A percentile compares a stretch with the other conserved stretches of the same genome.
phyloP scores from a whole-genome alignment of 2,113 vertebrate species.

The Reinhardtius hippoglossoides region DNA sequence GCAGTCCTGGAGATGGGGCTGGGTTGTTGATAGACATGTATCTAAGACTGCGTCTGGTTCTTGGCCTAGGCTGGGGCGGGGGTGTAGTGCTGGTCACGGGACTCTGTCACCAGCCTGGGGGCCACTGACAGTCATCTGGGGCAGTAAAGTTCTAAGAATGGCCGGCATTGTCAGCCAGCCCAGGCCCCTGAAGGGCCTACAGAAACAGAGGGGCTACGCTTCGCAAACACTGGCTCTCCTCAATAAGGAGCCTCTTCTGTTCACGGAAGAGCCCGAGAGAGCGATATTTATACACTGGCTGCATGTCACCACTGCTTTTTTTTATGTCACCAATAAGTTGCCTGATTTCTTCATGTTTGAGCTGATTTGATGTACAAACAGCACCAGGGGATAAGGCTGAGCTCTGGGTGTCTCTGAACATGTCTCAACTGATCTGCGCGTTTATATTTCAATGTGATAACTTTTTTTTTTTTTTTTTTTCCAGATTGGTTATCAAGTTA shows the following conservation, averaged over 20 bases:
- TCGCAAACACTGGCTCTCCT: constrained; percentile 77
- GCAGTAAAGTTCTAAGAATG: constrained; percentile 80
- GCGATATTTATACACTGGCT: constrained; percentile 75
- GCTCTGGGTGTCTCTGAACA: constrained; percentile 2
- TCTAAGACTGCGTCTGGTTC: constrained; percentile 38
- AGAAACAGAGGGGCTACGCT: constrained; percentile 78
- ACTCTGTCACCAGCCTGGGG: constrained; percentile 76
- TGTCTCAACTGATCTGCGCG: constrained; percentile 6
- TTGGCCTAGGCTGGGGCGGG: constrained; percentile 54
- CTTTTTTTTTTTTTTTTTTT: background rate
- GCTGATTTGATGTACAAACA: constrained; percentile 29
- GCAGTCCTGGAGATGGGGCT: constrained; percentile 4
- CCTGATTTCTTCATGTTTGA: constrained; percentile 43
- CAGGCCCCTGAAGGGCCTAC: constrained; percentile 72
- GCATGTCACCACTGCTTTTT: constrained; percentile 59
- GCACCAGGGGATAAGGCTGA: constrained; percentile 2
- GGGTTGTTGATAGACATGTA: constrained; percentile 8
- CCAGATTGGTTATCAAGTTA: constrained; percentile 15
- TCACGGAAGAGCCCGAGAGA: constrained; percentile 73
- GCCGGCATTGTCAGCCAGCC: constrained; percentile 76
- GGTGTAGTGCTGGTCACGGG: constrained; percentile 77
- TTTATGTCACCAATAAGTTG: constrained; percentile 61
- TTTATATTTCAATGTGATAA: constrained; percentile 18
- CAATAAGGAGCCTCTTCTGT: constrained; percentile 79
- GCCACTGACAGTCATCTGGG: constrained; percentile 78